Evolutionary conservation across 2,888 invertebrate genomes (phyloP), one percentile per base, ranked within the genome.

Genomic region (Mycalesis mineus): DNA sequence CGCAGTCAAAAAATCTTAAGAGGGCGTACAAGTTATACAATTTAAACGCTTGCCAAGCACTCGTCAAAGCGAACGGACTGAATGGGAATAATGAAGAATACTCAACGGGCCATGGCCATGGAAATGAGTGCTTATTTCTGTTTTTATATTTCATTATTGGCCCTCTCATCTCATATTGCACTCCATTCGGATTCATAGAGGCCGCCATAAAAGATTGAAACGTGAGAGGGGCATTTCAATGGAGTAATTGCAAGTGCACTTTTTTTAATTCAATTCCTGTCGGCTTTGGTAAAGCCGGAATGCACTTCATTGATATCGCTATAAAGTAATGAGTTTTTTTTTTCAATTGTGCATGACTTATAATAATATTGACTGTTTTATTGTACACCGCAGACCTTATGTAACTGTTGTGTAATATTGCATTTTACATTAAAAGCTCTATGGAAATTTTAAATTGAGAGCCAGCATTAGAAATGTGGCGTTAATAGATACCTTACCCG

Each of bases 61-160:
- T 86, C 81, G 72, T 82, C 80, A 82, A 82, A 82, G 80, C 80
- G 77, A 79, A 80, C 74, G 72, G 73, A 72, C 77, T 85, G 83
- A 83, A 84, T 84, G 72, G 69, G 76, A 84, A 88, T 86, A 87
- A 88, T 88, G 81, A 79, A 83, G 85, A 73, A 77, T 74, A 74
- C 87, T 88, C 77, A 72, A 82, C 78, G 71, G 67, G 71, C 78
- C 75, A 77, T 75, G 74, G 72, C 75, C 73, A 75, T 76, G 76
- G 79, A 79, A 84, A 81, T 77, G 78, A 82, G 82, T 81, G 78
- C 86, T 85, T 82, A 83, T 84, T 84, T 81, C 80, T 86, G 84
- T 87, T 88, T 87, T 88, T 87, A 87, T 87, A 85, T 88, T 88
- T 85, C 83, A 88, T 88, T 88, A 87, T 88, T 88, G 84, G 88